Base-by-base conservation (phyloP, 2,797 vertebrate genomes). In the Xenentodon cancila region DNA sequence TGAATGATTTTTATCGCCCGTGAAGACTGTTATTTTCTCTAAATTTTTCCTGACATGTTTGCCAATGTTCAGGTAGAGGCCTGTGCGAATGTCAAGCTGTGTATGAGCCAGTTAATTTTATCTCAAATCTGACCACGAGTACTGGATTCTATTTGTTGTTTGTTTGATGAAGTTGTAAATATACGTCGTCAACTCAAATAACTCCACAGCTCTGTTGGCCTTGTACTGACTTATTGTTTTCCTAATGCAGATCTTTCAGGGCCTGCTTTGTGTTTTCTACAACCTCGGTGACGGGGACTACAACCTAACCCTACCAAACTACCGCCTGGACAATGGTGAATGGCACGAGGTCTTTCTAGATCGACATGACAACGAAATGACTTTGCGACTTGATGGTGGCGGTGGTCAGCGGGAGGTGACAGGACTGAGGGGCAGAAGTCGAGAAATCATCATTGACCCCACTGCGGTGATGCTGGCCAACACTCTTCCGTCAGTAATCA, bases 201-300 rank as follows among this genome's bases (percentile, higher is more conserved):
- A 32, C 34, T 37, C 25, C 25, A 11, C 34, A 12, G 34, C 11
- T 37, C 3, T 12, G 34, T 11, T 37, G 11, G 11, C 9, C 34
- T 11, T 12, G 9, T 37, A 12, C 3, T 37, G 34, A 37, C 34
- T 11, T 37, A 12, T 49, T 25, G 2, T 42, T 50, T 76, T 56
- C 7, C 15, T 7, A 0, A 5, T 74, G 5, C 59, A 94, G 95
- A 90, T 96, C 75, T 91, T 82, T 63, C 92, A 92, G 53, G 95
- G 96, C 51, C 86, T 96, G 42, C 89, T 96, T 46, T 84, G 83
- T 5, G 92, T 94, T 30, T 93, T 92, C 43, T 96, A 94, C 87
- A 96, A 96, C 84, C 91, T 96, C 0, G 95, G 95, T 12, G 95
- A 96, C 5, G 95, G 95, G n/a, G 92, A 95, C 52, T 91, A 90